Evolutionary conservation across 1,140 invertebrate species (phyloP).

Genomic region (Physella acuta): DNA sequence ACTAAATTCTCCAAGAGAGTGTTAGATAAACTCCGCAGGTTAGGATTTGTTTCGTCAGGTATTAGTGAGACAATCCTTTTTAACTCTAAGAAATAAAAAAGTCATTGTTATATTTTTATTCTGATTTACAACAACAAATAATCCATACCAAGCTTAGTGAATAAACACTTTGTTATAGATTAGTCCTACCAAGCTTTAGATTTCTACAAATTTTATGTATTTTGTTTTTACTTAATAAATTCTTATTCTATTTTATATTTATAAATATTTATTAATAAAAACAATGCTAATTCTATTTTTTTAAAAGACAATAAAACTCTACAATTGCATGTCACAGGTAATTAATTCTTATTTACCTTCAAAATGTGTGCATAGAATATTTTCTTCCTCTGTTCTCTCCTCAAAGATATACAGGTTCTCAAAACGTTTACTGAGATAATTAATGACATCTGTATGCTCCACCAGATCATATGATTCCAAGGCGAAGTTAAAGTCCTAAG

Average conservation of each 20-base stretch:
- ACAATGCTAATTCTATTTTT: not conserved
- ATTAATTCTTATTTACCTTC: not conserved
- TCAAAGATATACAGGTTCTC: not conserved
- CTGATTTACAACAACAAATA: too few relatives aligned
- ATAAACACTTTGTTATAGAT: too few relatives aligned
- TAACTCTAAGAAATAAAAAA: not conserved
- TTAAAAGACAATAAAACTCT: too few relatives aligned
- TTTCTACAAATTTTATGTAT: too few relatives aligned
- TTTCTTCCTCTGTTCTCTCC: not conserved
- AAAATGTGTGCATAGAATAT: not conserved
- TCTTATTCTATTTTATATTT: too few relatives aligned
- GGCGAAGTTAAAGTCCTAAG: not conserved
- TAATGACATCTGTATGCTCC: not conserved
- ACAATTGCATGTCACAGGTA: too few relatives aligned
- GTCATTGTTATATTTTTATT: too few relatives aligned
- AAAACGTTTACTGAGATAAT: slow-evolving; percentile 3
- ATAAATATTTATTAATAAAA: not conserved
- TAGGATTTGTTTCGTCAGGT: slow-evolving; percentile 20
- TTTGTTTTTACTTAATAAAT: too few relatives aligned
- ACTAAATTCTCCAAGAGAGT: slow-evolving; percentile 11
- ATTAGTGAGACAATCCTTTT: not conserved
- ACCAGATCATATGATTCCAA: slow-evolving; percentile 9
- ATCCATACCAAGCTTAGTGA: too few relatives aligned
- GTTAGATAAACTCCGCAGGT: slow-evolving; percentile 21
- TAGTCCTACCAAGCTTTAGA: too few relatives aligned